phyloP scores from a whole-genome alignment of 2,113 vertebrate genomes.

The Tetrax tetrax region DNA sequence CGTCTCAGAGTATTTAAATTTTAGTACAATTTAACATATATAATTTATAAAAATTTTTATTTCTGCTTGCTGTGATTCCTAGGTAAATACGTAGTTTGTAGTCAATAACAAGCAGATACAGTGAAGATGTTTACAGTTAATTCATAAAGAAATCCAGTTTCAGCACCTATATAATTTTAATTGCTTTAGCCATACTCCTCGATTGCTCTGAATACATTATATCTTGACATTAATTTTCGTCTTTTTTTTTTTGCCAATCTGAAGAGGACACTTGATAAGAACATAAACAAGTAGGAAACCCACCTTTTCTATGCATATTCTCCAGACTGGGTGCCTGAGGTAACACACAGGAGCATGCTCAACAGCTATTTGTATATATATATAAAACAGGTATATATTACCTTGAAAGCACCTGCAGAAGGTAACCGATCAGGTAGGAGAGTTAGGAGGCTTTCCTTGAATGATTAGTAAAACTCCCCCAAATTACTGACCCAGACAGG shows the following conservation, averaged over 20 bases:
- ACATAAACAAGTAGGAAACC: neutral
- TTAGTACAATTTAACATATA: neutral
- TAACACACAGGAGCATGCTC: rapidly evolving
- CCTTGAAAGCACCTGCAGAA: neutral
- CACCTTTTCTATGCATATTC: neutral
- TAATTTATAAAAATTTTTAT: neutral
- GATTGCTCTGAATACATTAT: neutral
- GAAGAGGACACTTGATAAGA: neutral
- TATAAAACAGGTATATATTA: no score
- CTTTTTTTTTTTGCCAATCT: neutral
- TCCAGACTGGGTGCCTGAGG: neutral
- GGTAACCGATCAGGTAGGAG: neutral
- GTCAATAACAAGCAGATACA: neutral
- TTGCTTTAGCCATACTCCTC: neutral
- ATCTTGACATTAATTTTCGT: neutral
- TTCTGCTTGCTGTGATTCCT: neutral
- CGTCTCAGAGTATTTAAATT: neutral
- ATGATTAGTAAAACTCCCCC: neutral
- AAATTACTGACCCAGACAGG: neutral
- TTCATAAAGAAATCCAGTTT: neutral
- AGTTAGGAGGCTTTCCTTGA: neutral
- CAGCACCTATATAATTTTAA: neutral
- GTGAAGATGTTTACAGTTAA: neutral
- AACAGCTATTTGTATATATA: no score
- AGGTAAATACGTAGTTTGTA: neutral